Base-by-base conservation (phyloP, 1,140 invertebrate species). In the Musca vetustissima region DNA sequence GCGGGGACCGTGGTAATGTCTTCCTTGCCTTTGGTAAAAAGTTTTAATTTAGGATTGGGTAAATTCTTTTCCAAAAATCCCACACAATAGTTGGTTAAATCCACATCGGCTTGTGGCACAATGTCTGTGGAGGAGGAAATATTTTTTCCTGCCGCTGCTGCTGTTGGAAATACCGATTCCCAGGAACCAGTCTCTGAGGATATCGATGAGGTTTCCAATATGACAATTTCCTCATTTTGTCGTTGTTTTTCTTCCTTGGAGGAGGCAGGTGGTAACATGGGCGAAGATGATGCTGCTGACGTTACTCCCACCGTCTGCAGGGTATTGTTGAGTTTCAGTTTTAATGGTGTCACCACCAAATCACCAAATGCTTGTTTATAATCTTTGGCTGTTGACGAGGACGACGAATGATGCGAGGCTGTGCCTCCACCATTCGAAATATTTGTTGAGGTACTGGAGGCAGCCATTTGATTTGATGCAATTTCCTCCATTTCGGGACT, bases 171-270 rank as follows among this genome's bases (percentile, higher is more conserved):
- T 15, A 87, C 84, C 1, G 86, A 86, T 76, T 88, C 87, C 87
- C 87, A 88, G 15, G 86, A 87, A 15, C 86, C 86, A 7, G 85
- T 86, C 73, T 88, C 87, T 6, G 87, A 88, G 50, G 87, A 88
- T 8, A 87, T 81, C 3, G 87, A 88, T 2, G 86, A 87, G 1
- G 87, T 87, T 71, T 86, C 85, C 73, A 86, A 80, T 71, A 85
- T 86, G 11, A 86, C 86, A 72, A 89, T 88, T 75, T 91, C 89
- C 76, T 90, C 89, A 75, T 89, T 89, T 70, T 87, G 87, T n/a
- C 87, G 84, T 69, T 90, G 89, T 72, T 90, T 89, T 71, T 90
- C 89, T 77, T 90, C 89, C 74, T 88, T 88, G 7, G 88, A 87
- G 22, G 85, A 87, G 22, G 85, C 82, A 66, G 70, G 50, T 19